Evolutionary conservation across 1,140 invertebrate genomes (phyloP), one percentile per base, ranked within the genome.

Genomic region (Zaprionus tsacasi): DNA sequence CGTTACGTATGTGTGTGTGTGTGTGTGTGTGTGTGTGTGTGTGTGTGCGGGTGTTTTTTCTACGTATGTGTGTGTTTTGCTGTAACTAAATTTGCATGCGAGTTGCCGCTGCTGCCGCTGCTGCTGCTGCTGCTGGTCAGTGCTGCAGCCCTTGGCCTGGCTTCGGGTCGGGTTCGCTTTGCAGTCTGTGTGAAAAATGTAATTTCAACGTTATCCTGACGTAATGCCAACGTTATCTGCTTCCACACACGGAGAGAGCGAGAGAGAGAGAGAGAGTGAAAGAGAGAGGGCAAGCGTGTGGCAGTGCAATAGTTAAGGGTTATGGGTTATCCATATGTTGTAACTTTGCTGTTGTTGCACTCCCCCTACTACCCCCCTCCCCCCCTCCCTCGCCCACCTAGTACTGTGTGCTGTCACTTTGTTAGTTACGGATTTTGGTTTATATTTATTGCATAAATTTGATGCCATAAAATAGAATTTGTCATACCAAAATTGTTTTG

Each of bases 401-500:
- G 27, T 45, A 52, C 69, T 68, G 65, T 50, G 61, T 50, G 61
- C 58, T 80, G 76, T 87, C 79, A 80, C 60, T 79, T 80, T 82
- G 82, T 82, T 87, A 81, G 83, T 76, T 75, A 88, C 83, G 81
- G 81, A 88, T 87, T 87, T 87, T 88, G 82, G 80, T 82, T 85
- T 85, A 87, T 88, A 87, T 87, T 88, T 87, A 87, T 87, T 88
- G 83, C 79, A 87, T 87, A 87, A 78, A 88, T 87, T 87, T 88
- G 77, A 88, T 88, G 80, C 66, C 77, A 88, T 88, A 82, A 88
- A 87, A 88, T 78, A 77, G 80, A 87, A 88, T 88, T 88, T 80
- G 69, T 71, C 80, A 79, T 70, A 57, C 59, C 65, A 78, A 87
- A 88, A 88, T 88, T 82, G 83, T 88, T 87, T 87, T 82, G 83